phyloP scores from a whole-genome alignment of 2,797 vertebrate species.

The Chiroxiphia lanceolata region DNA sequence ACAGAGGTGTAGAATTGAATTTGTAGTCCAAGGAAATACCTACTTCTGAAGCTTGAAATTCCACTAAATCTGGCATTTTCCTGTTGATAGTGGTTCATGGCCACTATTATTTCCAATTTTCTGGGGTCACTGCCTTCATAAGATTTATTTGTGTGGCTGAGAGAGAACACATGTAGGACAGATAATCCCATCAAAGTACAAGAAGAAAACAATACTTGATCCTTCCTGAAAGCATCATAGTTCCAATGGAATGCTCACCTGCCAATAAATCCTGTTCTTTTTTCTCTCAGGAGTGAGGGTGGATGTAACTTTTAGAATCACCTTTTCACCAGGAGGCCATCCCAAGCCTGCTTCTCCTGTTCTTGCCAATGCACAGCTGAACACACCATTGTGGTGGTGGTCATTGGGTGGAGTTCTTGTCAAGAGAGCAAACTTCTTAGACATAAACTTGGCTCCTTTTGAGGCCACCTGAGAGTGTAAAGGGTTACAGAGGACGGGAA shows the following conservation, averaged over 20 bases:
- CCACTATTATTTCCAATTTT: not conserved
- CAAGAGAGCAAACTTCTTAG: not conserved
- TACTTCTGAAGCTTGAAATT: not conserved
- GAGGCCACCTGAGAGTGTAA: not conserved
- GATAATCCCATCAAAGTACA: not conserved
- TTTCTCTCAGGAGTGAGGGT: not conserved
- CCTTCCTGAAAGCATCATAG: not conserved
- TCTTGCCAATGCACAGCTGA: not conserved
- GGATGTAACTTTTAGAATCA: not conserved
- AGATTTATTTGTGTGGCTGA: not conserved
- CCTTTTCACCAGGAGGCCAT: not conserved
- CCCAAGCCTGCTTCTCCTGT: not conserved
- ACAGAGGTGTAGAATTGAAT: not conserved
- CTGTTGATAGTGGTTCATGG: not conserved
- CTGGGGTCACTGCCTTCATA: not conserved
- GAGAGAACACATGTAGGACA: not conserved
- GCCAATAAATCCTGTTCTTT: not conserved
- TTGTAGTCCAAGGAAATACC: not conserved
- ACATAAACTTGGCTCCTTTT: not conserved
- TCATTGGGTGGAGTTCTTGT: not conserved
- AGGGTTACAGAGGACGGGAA: not conserved
- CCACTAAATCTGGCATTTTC: not conserved
- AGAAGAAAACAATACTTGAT: not conserved
- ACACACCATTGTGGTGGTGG: rapidly evolving
- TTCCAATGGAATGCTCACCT: not conserved